phyloP scores from a whole-genome alignment of 2,888 invertebrate genomes.

The Crossocerus cetratus region DNA sequence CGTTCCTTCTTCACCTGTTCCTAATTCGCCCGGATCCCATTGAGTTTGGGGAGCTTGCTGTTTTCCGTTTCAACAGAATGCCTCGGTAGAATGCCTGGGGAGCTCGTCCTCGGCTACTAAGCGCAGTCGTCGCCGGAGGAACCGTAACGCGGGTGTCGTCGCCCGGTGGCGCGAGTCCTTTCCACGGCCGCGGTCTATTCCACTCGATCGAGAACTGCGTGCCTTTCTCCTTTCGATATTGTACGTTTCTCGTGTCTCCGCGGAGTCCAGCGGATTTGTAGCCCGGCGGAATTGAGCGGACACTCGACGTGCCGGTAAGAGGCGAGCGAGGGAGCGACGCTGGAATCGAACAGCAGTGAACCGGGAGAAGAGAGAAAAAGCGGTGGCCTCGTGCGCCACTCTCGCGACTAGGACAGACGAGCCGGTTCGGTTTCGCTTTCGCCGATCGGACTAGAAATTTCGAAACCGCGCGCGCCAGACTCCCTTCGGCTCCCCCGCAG shows the following conservation, averaged over 20 bases:
- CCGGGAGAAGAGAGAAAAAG: background rate
- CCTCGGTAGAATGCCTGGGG: too few relatives aligned
- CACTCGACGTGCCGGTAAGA: background rate
- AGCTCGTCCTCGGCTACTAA: too few relatives aligned
- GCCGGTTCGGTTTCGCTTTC: conserved; percentile 18
- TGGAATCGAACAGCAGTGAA: conserved; percentile 17
- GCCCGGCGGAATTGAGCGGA: background rate
- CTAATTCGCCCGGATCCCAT: too few relatives aligned
- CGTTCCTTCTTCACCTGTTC: too few relatives aligned
- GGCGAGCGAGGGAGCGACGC: background rate
- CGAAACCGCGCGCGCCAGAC: too few relatives aligned
- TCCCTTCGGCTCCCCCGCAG: too few relatives aligned
- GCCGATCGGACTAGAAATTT: conserved; percentile 15
- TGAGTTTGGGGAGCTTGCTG: too few relatives aligned
- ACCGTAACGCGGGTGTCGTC: background rate
- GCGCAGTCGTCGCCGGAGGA: background rate
- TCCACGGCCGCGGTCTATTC: background rate
- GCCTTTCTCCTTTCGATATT: conserved; percentile 56
- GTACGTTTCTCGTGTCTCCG: conserved; percentile 51
- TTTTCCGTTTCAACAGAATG: too few relatives aligned
- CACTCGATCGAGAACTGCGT: conserved; percentile 49
- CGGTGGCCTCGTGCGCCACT: conserved; percentile 12
- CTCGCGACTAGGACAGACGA: conserved; percentile 9
- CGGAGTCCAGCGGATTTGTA: too few relatives aligned
- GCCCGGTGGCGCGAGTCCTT: background rate